These are phyloP conservation scores for Scomberomorus guttatus DNA, from an alignment of 2,797 vertebrate species.

Conservation along the genomic window DNA sequence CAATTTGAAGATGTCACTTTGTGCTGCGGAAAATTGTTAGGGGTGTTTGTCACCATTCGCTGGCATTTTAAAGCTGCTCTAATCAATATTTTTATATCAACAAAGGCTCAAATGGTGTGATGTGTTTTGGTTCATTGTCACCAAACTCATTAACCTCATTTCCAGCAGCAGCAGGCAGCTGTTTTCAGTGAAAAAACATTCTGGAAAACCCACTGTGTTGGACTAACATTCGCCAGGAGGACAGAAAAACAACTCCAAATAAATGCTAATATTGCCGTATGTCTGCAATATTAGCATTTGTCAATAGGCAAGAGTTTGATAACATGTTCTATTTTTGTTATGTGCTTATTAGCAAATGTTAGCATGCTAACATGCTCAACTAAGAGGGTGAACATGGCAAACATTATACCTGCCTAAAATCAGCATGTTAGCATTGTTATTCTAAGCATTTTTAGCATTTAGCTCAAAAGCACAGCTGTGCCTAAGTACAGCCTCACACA, in stretches of 20 bases:
- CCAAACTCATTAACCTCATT: slow-evolving; percentile 8
- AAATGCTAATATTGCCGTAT: background rate
- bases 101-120: slow-evolving; percentile 9
- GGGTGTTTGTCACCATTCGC: background rate
- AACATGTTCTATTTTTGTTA: too few species aligned
- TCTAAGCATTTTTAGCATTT: too few species aligned
- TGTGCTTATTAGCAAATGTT: too few species aligned
- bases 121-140: slow-evolving; percentile 3
- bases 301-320: too few species aligned
- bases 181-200: background rate
- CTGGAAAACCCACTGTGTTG: background rate
- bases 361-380: background rate
- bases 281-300: too few species aligned
- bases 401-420: background rate
- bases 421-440: background rate
- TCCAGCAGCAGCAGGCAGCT: slow-evolving; percentile 4
- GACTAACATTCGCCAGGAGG: too few species aligned
- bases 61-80: slow-evolving; percentile 15
- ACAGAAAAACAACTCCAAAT: background rate
- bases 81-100: slow-evolving; percentile 19
- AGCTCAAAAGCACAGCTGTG: too few species aligned
- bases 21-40: background rate
- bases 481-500: background rate
- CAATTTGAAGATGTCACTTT: slow-evolving; percentile 3
- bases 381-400: background rate